A percentile compares a stretch with the other conserved stretches of the same genome.
phyloP scores from a whole-genome alignment of 2,113 vertebrate genomes.

The Abramis brama region DNA sequence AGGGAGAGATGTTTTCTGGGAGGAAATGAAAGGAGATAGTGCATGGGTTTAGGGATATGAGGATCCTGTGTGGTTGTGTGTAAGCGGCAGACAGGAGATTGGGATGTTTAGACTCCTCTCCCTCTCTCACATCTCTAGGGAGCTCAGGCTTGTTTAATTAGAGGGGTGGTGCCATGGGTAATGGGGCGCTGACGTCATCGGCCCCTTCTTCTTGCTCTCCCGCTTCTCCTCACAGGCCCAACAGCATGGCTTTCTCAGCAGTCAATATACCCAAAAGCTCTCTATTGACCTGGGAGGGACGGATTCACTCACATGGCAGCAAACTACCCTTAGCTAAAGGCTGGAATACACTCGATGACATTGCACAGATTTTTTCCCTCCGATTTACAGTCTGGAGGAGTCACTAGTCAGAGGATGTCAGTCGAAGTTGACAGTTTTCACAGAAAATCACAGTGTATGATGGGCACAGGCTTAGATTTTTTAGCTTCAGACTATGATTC shows the following conservation, averaged over 20 bases:
- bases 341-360: not conserved
- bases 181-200: conserved; percentile 44
- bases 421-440: not conserved
- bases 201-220: not conserved
- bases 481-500: not conserved
- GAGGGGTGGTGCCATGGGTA: conserved; percentile 47
- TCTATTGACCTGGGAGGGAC: conserved; percentile 55
- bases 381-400: not conserved
- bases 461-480: not conserved
- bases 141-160: conserved; percentile 55
- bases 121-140: conserved; percentile 49
- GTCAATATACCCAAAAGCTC: conserved; percentile 45
- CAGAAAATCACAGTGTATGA: not conserved
- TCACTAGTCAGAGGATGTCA: not conserved
- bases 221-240: not conserved
- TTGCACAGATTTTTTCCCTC: not conserved
- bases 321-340: conserved; percentile 17
- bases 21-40: conserved; percentile 51
- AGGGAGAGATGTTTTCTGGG: conserved; percentile 38
- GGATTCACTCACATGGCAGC: conserved; percentile 28
- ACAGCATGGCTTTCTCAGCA: conserved; percentile 39
- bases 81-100: conserved; percentile 42
- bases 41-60: conserved; percentile 36
- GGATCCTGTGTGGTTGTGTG: conserved; percentile 31
- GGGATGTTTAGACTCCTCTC: conserved; percentile 57